Evolutionary conservation across 2,113 vertebrate species (phyloP).

Genomic region (Paramormyrops kingsleyae): DNA sequence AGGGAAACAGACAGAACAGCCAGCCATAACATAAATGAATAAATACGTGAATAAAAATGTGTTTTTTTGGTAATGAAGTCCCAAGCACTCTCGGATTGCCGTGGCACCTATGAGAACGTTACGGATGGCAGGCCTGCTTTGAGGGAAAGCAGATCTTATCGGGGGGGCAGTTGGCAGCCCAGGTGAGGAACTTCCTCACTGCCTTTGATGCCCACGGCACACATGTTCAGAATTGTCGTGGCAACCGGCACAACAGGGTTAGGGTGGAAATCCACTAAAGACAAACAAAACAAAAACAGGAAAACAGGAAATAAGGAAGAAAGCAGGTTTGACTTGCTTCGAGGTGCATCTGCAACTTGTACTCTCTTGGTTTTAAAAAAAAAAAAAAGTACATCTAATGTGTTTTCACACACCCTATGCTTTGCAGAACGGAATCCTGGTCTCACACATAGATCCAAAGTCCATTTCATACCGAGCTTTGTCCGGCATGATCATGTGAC

Average conservation of each 20-base stretch:
- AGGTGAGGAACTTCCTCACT: not conserved
- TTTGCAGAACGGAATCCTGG: not conserved
- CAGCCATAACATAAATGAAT: not conserved
- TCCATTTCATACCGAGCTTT: not conserved
- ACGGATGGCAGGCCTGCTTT: not conserved
- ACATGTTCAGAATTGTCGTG: not conserved
- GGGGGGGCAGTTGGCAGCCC: not conserved
- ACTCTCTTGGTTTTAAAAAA: not conserved
- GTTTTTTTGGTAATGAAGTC: not conserved
- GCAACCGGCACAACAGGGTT: not conserved
- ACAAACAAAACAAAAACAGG: not conserved
- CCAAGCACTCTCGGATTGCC: not conserved
- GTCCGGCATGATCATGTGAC: not conserved
- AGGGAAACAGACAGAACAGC: not conserved
- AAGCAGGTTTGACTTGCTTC: not conserved
- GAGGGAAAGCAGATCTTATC: not conserved
- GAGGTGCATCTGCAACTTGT: conserved; percentile 1
- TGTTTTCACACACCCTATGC: not conserved
- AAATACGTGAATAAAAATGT: not conserved
- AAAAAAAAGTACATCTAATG: not conserved
- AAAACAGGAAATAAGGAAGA: not conserved
- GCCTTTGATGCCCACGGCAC: not conserved
- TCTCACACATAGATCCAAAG: not conserved
- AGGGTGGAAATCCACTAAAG: not conserved
- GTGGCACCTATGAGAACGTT: not conserved